These are phyloP conservation scores for Philereme transversata DNA, from an alignment of 2,888 invertebrate species.

Conservation along the genomic window DNA sequence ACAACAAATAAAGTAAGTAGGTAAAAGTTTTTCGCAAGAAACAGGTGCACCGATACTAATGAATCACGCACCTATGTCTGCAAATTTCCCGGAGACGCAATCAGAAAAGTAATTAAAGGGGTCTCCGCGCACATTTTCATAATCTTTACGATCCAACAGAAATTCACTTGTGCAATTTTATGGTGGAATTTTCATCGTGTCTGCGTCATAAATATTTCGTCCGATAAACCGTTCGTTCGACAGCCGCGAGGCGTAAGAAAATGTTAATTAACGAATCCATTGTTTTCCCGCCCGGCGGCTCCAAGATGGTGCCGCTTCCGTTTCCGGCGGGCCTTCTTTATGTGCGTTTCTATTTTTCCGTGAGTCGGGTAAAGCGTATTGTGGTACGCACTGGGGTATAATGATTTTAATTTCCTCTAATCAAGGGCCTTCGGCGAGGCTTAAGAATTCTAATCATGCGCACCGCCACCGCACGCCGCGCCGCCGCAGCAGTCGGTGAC, in stretches of 20 bases:
- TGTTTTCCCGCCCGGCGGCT: conserved; percentile 87
- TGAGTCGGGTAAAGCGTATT: conserved; percentile 67
- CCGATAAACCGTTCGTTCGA: conserved; percentile 84
- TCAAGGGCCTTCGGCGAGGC: conserved; percentile 82
- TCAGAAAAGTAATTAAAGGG: conserved; percentile 43
- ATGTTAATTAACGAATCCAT: conserved; percentile 91
- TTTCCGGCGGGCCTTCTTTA: conserved; percentile 81
- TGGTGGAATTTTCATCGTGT: conserved; percentile 75
- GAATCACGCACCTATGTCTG: conserved; percentile 32
- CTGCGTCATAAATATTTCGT: conserved; percentile 83
- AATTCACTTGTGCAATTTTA: conserved; percentile 70
- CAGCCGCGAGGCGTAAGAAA: conserved; percentile 87
- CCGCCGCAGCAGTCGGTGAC: conserved; percentile 68
- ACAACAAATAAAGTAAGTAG: not conserved
- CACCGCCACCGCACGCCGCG: conserved; percentile 48
- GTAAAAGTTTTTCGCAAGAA: not conserved
- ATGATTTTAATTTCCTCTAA: conserved; percentile 85
- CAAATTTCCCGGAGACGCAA: conserved; percentile 33
- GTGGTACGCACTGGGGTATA: conserved; percentile 74
- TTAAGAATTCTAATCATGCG: conserved; percentile 84
- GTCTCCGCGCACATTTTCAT: conserved; percentile 45
- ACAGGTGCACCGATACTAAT: conserved; percentile 47
- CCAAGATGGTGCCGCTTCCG: conserved; percentile 85
- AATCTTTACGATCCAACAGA: conserved; percentile 54
- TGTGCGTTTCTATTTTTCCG: conserved; percentile 82